phyloP scores from a whole-genome alignment of 2,113 vertebrate species.

The Buteo buteo region DNA sequence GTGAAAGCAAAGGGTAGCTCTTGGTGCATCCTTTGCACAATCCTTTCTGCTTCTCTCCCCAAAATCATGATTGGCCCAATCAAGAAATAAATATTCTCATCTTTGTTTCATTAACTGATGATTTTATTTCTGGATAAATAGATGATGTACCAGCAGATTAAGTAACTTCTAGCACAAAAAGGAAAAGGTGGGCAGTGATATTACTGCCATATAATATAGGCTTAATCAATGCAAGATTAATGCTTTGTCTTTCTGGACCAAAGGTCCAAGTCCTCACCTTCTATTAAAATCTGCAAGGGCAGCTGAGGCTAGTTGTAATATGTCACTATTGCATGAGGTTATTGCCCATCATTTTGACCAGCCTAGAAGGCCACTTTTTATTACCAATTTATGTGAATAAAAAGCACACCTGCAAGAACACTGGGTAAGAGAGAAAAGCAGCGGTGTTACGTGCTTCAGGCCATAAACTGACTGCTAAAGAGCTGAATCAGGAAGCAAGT shows the following conservation, averaged over 20 bases:
- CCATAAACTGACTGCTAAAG: not conserved
- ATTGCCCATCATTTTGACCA: not conserved
- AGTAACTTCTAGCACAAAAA: not conserved
- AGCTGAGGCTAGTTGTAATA: not conserved
- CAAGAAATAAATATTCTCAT: not conserved
- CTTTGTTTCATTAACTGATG: not conserved
- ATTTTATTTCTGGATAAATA: not conserved
- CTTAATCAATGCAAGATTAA: not conserved
- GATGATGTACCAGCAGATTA: not conserved
- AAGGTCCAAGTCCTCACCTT: not conserved
- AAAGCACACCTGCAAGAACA: not conserved
- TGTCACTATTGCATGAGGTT: not conserved
- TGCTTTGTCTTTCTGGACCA: not conserved
- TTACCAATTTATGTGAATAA: not conserved
- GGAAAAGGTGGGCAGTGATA: not conserved
- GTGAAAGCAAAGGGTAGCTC: not conserved
- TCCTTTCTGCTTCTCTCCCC: not conserved
- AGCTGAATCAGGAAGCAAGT: constrained; percentile 3
- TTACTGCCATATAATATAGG: not conserved
- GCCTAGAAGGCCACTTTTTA: not conserved
- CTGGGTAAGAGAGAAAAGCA: not conserved
- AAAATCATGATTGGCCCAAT: not conserved
- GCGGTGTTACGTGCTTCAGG: not conserved
- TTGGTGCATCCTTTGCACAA: not conserved
- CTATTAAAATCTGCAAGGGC: not conserved